These are phyloP conservation scores for Lipophrys pholis DNA, from an alignment of 2,113 vertebrate genomes.

Conservation along the genomic window DNA sequence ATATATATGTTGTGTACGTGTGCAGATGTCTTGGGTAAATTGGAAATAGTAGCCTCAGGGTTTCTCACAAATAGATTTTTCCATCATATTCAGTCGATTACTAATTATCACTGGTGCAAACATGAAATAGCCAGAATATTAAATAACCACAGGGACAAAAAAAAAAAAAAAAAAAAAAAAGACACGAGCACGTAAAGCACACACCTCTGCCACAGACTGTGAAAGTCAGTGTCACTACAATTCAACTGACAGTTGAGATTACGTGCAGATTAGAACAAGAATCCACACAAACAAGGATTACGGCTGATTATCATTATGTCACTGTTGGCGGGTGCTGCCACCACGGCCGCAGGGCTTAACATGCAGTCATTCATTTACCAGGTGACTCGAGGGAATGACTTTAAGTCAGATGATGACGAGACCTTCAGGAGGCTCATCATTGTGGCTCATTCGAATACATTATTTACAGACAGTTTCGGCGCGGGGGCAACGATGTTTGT, in stretches of 20 bases:
- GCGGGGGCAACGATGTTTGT: background rate
- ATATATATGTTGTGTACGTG: background rate
- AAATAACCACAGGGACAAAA: too few species aligned
- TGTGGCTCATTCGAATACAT: background rate
- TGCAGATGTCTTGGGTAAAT: background rate
- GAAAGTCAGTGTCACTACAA: conserved; percentile 35
- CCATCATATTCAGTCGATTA: conserved; percentile 7
- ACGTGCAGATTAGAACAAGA: conserved; percentile 70
- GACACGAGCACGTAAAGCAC: background rate
- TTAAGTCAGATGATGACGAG: too few species aligned
- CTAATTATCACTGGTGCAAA: conserved; percentile 15
- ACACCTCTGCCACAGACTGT: background rate
- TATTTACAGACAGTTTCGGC: conserved; percentile 5
- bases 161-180: too few species aligned
- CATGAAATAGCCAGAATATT: background rate
- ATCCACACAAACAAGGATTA: conserved; percentile 68
- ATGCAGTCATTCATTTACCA: conserved; percentile 38
- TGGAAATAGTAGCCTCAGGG: conserved; percentile 1
- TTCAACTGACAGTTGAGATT: conserved; percentile 53
- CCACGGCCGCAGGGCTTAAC: conserved; percentile 1
- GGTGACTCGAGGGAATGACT: conserved; percentile 3
- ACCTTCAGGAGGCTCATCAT: too few species aligned
- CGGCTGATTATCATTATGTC: conserved; percentile 67
- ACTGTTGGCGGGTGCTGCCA: conserved; percentile 37
- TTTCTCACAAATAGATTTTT: conserved; percentile 10